phyloP scores from a whole-genome alignment of 2,797 vertebrate species.

The Brachyrhaphis roseni region DNA sequence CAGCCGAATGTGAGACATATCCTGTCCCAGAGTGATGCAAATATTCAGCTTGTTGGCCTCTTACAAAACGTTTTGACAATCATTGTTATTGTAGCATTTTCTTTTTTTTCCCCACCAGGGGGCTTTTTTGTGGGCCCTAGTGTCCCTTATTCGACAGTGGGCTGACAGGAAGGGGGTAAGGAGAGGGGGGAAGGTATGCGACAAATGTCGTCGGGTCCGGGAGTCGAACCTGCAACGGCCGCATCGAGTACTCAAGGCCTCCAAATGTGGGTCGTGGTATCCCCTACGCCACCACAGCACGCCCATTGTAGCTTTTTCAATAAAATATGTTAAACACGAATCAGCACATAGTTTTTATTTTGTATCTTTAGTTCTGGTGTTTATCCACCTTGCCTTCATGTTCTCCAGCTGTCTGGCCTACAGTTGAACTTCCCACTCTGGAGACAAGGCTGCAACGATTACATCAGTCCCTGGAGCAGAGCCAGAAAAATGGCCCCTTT shows the following conservation, averaged over 20 bases:
- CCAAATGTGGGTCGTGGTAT: no score
- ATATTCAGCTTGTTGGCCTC: neutral
- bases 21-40: neutral
- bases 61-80: neutral
- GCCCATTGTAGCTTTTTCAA: neutral
- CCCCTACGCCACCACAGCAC: no score
- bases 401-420: conserved; percentile 40
- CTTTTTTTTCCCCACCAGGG: no score
- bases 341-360: neutral
- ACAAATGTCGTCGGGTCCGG: no score
- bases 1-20: neutral
- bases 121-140: no score
- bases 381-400: neutral
- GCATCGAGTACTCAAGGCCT: no score
- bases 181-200: no score
- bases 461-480: conserved; percentile 74
- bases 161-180: no score
- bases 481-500: conserved; percentile 63
- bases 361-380: neutral
- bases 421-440: conserved; percentile 61
- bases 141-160: no score
- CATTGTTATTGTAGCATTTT: neutral
- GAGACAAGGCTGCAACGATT: conserved; percentile 68
- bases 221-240: no score
- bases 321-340: neutral